Evolutionary conservation across 2,113 vertebrate genomes (phyloP).

Genomic region (Cyprinodon variegatus): DNA sequence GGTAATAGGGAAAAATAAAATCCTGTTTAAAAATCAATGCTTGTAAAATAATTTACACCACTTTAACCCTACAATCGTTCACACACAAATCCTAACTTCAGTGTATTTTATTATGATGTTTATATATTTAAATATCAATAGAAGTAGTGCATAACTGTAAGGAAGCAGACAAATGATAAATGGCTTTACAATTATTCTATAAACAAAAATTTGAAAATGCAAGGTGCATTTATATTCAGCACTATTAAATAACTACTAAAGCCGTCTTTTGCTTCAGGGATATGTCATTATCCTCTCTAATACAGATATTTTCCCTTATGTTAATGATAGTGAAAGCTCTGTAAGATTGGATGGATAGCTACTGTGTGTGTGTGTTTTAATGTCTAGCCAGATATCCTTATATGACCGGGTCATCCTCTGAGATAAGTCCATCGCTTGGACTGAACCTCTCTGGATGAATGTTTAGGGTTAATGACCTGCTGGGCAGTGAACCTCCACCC

Average conservation of each 20-base stretch:
- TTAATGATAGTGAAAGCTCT: background rate
- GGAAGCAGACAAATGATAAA: no score
- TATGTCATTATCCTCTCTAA: background rate
- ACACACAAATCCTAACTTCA: background rate
- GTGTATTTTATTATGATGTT: background rate
- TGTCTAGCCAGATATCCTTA: background rate
- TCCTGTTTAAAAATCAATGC: background rate
- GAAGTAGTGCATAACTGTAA: background rate
- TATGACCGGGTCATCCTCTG: background rate
- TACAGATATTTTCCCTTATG: background rate
- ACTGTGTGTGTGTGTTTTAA: background rate
- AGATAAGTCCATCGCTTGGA: background rate
- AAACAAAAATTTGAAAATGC: background rate
- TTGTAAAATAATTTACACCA: background rate
- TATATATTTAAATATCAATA: background rate
- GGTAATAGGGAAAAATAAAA: background rate
- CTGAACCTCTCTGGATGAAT: background rate
- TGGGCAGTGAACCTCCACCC: background rate
- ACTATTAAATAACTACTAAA: background rate
- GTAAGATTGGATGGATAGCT: background rate
- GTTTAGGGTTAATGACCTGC: background rate
- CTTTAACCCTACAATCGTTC: background rate
- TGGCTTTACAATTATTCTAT: no score
- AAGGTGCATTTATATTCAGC: background rate
- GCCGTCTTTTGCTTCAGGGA: background rate